Evolutionary conservation across 2,797 vertebrate genomes (phyloP).

Genomic region (Xerus rutilus): DNA sequence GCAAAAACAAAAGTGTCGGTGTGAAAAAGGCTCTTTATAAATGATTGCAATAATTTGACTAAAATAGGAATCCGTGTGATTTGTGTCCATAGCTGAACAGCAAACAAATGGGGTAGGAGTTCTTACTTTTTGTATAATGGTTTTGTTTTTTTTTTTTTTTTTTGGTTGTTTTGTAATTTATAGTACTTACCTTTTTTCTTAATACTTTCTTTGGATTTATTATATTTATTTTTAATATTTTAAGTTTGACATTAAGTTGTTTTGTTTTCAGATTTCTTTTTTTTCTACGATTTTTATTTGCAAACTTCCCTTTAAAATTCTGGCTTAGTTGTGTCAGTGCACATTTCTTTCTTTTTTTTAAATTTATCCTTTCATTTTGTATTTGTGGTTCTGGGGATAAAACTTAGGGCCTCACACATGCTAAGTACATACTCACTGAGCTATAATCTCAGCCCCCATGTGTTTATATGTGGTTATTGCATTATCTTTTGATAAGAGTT

Average conservation of each 20-base stretch:
- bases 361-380: too few relatives aligned
- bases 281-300: too few relatives aligned
- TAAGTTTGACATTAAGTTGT: neutral
- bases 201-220: too few relatives aligned
- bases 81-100: neutral
- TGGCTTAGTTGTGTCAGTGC: too few relatives aligned
- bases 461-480: too few relatives aligned
- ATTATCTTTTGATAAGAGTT: too few relatives aligned
- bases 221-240: neutral
- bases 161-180: neutral
- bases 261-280: neutral
- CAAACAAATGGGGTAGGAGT: neutral
- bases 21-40: neutral
- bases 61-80: neutral
- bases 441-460: too few relatives aligned
- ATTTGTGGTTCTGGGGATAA: too few relatives aligned
- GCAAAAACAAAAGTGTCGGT: neutral
- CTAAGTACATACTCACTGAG: neutral
- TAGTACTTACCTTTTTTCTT: neutral
- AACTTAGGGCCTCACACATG: neutral
- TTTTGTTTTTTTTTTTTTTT: too few relatives aligned
- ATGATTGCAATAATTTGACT: neutral
- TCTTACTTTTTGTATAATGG: neutral
- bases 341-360: too few relatives aligned
- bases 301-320: too few relatives aligned